phyloP scores from a whole-genome alignment of 1,140 invertebrate species.

The Lepidurus apus region DNA sequence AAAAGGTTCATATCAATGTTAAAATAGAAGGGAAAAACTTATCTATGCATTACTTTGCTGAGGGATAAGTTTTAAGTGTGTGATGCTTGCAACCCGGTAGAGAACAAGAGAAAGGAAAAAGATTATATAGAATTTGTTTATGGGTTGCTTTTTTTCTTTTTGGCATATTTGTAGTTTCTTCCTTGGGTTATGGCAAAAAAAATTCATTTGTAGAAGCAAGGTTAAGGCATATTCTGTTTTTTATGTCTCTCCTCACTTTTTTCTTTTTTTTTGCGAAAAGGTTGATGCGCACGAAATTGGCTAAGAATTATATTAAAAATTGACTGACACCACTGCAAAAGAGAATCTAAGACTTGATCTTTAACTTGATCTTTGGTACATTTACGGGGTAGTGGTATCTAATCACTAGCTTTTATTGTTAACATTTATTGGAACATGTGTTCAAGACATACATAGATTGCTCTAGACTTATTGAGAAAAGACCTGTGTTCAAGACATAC shows the following conservation, averaged over 20 bases:
- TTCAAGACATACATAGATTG: neutral
- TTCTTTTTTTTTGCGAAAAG: neutral
- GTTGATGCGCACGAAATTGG: neutral
- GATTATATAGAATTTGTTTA: neutral
- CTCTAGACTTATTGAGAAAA: neutral
- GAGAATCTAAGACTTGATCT: neutral
- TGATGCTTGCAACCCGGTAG: conserved; percentile 6
- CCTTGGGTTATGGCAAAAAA: neutral
- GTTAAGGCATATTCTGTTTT: neutral
- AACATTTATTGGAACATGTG: neutral
- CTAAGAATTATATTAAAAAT: neutral
- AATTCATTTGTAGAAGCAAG: neutral
- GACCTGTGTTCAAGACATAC: neutral
- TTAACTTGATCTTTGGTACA: neutral
- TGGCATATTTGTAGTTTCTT: neutral
- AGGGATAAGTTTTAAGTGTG: neutral
- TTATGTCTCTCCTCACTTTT: neutral
- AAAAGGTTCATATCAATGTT: conserved; percentile 10
- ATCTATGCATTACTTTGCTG: neutral
- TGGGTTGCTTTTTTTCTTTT: neutral
- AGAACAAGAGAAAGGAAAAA: neutral
- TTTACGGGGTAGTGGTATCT: neutral
- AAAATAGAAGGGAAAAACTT: neutral
- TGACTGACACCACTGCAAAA: neutral
- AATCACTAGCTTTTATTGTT: neutral